Base-by-base conservation (phyloP, 1,140 invertebrate genomes). In the Gryllus bimaculatus region DNA sequence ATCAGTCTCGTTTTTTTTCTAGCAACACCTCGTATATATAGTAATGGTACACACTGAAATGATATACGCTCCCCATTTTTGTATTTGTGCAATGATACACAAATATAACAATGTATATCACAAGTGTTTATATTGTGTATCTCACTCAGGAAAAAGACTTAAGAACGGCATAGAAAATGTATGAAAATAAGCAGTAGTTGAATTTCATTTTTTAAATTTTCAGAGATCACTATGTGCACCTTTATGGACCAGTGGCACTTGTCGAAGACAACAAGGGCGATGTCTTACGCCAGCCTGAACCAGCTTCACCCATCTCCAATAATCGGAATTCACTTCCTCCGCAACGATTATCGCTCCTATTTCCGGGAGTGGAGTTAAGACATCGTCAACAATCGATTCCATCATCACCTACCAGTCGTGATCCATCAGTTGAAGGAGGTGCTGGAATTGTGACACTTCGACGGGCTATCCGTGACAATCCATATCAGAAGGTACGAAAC, bases 181-280 rank as follows among this genome's bases (percentile, higher is more conserved):
- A 39, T 39, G 26, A 39, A 39, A 39, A 39, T 39, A 5, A 39
- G 1, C 26, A 39, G 26, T 1, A 39, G 26, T 39, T 39, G 26
- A 1, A 39, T 2, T 39, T 39, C 5, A 39, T 39, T 39, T 39
- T 39, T 79, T 8, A 48, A 20, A 48, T 79, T 74, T 73, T 20
- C 78, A 87, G 86, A 39, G 85, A 87, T 78, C 86, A 87, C 79
- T 87, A 83, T 78, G 85, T 85, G 47, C 85, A 87, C 77, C 81
- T 87, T 39, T 87, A 87, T 79, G 85, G 85, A 7, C 86, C 86
- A 15, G 84, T 83, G 48, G 83, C 83, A 39, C 82, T 83, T 26
- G 82, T 85, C n/a, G 84, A 86, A 79, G 82, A 84, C 77, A 81
- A 82, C 39, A 85, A 81, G 78, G 74, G 73, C 26, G 47, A 75